Base-by-base conservation (phyloP, 2,113 vertebrate species). In the Channa argus region DNA sequence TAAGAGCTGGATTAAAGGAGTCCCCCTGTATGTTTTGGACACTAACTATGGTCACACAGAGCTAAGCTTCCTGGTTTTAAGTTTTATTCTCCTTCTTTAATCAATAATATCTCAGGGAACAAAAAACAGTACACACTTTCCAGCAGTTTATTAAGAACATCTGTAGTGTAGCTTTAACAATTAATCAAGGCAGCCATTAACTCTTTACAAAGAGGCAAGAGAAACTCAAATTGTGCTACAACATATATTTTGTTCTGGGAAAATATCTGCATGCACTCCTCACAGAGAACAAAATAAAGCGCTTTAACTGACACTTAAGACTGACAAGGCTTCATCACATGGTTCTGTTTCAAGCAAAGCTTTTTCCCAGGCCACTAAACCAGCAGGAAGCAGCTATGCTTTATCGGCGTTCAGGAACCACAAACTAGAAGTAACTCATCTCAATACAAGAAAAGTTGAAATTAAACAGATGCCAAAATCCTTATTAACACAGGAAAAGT, bases 141-240 rank as follows among this genome's bases (percentile, higher is more conserved):
- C 54, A 84, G 80, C 34, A 59, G 34, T 94, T 94, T 94, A 94
- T 94, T 94, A 60, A 63, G 71, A 82, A 77, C 66, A 75, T 84
- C 51, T 87, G 86, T 80, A 80, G 81, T 91, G 88, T 75, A 89
- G 74, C 68, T 87, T 83, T 64, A 79, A 86, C 81, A 92, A 85
- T 47, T 63, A 85, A 82, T 78, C 70, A 88, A 88, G 84, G 85
- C 81, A 91, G 77, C 64, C 60, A 61, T 75, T 73, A 85, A 86
- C 49, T 82, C 63, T 61, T 80, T 61, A 85, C 79, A 86, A 66
- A 71, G 13, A 90, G 82, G 82, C 85, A 86, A 86, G 74, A 84
- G 43, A 82, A 89, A 84, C 43, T 68, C 12, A 52, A 64, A 66
- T 67, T 63, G 39, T 49, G 50, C 69, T 37, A 62, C 82, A 72